Base-by-base conservation (phyloP, 2,797 vertebrate species). In the Myioborus melanocephalus region DNA sequence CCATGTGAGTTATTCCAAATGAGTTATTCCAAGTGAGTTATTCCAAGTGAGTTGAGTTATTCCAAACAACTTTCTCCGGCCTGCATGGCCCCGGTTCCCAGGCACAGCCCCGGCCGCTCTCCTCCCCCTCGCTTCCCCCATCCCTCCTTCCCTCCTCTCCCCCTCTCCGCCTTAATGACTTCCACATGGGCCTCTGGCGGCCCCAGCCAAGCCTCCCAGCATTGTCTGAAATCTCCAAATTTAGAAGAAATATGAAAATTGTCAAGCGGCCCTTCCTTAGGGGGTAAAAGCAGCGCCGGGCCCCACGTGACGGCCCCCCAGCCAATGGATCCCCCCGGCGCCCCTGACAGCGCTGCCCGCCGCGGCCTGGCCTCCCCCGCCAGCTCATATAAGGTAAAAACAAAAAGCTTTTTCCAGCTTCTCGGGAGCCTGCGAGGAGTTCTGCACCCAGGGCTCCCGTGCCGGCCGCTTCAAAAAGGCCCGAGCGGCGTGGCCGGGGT, bases 181-280 rank as follows among this genome's bases (percentile, higher is more conserved):
- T 99, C 98, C 98, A 98, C 98, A 98, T 98, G 98, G 98, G 98
- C 97, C 97, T 97, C 98, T 96, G 97, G 98, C 97, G 95, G 97
- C 94, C 94, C 81, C 76, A 97, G 98, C 98, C 98, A 98, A 99
- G 97, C 97, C 98, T 98, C 97, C 97, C 97, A 97, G 98, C 98
- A 98, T 98, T 98, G 98, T 98, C 98, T 98, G 98, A 99, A 98
- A 99, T 98, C 98, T 99, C 98, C 98, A 99, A 99, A 99, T 99
- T 99, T 99, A 99, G 98, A 99, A 99, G 98, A 99, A 99, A 99
- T 99, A 99, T 99, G 98, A 99, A 99, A 99, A 99, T 98, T 98
- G 98, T 98, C 98, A 98, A 98, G 98, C 98, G 96, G 98, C 98
- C 98, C 98, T 98, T 98, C 98, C 98, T 98, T 98, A 98, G 98